A percentile compares a stretch with the other conserved stretches of the same genome.
Conservation (phyloP, 92 coral and sea anemone species). For the Nematostella vectensis region DNA sequence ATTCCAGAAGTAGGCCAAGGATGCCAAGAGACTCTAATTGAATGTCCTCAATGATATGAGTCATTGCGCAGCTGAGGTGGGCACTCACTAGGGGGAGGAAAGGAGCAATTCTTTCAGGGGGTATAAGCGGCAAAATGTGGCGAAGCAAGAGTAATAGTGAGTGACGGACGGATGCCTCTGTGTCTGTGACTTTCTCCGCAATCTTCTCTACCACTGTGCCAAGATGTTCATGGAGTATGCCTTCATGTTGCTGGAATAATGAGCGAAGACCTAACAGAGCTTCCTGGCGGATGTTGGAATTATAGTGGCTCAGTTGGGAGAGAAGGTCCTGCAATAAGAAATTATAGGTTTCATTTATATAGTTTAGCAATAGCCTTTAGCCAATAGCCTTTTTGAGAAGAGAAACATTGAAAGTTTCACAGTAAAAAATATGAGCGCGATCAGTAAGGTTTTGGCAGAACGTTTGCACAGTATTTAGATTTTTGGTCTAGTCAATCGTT, state of each 20-base stretch:
- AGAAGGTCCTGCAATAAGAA: constrained; percentile 71
- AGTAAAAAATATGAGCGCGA: too few relatives aligned
- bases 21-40: constrained; percentile 80
- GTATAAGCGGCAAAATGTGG: constrained; percentile 41
- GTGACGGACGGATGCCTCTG: constrained; percentile 67
- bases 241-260: constrained; percentile 57
- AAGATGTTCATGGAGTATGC: constrained; percentile 56
- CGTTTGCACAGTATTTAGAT: too few relatives aligned
- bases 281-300: constrained; percentile 63
- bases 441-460: too few relatives aligned
- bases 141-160: constrained; percentile 63
- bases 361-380: too few relatives aligned
- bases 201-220: constrained; percentile 41
- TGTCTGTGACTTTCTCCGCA: constrained; percentile 68
- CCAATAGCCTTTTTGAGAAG: too few relatives aligned
- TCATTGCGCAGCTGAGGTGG: constrained; percentile 93
- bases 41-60: constrained; percentile 82
- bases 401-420: too few relatives aligned
- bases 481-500: too few relatives aligned
- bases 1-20: constrained; percentile 59
- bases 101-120: constrained; percentile 64
- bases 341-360: too few relatives aligned
- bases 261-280: constrained; percentile 67
- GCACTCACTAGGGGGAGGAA: constrained; percentile 57
- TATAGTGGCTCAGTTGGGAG: constrained; percentile 73